Evolutionary conservation across 2,113 vertebrate genomes (phyloP), one percentile per base, ranked within the genome.

Genomic region (Isurus oxyrinchus): DNA sequence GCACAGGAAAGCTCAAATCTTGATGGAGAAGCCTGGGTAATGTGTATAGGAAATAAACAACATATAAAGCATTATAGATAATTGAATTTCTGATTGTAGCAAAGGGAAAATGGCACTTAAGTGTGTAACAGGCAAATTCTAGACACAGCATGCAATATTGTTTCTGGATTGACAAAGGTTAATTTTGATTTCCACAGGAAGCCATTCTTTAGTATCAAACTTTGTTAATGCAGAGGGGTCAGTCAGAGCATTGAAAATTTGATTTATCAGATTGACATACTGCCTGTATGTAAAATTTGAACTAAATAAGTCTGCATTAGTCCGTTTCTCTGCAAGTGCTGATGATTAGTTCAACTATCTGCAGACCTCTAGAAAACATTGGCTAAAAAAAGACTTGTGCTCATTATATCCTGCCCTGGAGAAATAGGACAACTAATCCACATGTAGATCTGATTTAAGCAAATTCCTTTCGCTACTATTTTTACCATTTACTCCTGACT

Each of bases 391-490:
- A 93, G 59, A 63, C 35, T 35, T 59, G 59, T 63, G 57, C n/a
- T 19, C 79, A 63, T n/a, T 40, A 6, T 35, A 93, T 40, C 21
- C 88, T 93, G 90, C 90, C n/a, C 40, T 63, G 35, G 59, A 44
- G 59, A 31, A 91, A 91, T 91, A 31, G 59, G 90, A 40, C 14
- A 93, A 93, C 90, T 93, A 93, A 93, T 40, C 59, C 59, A 93
- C 90, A n/a, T n/a, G 59, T 35, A 93, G 61, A 93, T 93, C 90
- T 93, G 57, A 40, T 93, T 61, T 63, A 61, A 93, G 90, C 90
- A 93, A 93, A 93, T 93, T 93, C 90, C 61, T 61, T 40, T n/a
- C 35, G 35, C 57, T 91, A 16, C 88, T 93, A 93, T 93, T 93
- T 93, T 93, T 63, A 61, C 19, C n/a, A 35, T 23, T 72, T 61